Evolutionary conservation across 2,113 vertebrate genomes (phyloP).

Genomic region (Upupa epops): DNA sequence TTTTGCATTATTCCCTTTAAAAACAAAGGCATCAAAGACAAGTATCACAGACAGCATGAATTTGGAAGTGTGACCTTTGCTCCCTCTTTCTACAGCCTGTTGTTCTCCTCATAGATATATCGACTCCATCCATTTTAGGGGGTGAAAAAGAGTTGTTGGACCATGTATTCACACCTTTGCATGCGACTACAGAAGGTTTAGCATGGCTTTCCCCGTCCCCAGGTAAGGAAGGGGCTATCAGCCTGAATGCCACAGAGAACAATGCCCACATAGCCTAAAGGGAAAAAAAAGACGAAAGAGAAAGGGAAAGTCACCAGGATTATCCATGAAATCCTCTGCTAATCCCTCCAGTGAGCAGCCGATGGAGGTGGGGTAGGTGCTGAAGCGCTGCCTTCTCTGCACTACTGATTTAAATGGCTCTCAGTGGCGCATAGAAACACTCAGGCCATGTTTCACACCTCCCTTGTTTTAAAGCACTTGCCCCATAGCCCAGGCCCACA

Average conservation of each 20-base stretch:
- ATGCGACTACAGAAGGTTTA: neutral
- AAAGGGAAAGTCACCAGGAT: neutral
- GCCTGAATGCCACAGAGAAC: neutral
- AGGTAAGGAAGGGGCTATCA: neutral
- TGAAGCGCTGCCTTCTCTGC: neutral
- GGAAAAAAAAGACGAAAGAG: neutral
- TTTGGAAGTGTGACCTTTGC: neutral
- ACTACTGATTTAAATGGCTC: neutral
- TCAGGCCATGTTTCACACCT: neutral
- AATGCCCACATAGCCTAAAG: neutral
- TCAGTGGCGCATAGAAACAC: neutral
- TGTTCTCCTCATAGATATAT: neutral
- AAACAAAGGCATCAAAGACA: neutral
- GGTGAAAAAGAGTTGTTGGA: neutral
- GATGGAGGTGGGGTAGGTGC: neutral
- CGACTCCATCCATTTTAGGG: neutral
- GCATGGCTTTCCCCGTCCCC: too few relatives aligned
- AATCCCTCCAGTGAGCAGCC: neutral
- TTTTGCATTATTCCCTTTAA: neutral
- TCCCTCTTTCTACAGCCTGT: neutral
- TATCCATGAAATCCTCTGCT: neutral
- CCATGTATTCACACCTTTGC: neutral
- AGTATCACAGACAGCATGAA: fast-evolving
- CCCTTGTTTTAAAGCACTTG: slow-evolving; percentile 2
- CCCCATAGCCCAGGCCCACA: neutral